Base-by-base conservation (phyloP, 2,113 vertebrate genomes). In the Brachyhypopomus occidentalis region DNA sequence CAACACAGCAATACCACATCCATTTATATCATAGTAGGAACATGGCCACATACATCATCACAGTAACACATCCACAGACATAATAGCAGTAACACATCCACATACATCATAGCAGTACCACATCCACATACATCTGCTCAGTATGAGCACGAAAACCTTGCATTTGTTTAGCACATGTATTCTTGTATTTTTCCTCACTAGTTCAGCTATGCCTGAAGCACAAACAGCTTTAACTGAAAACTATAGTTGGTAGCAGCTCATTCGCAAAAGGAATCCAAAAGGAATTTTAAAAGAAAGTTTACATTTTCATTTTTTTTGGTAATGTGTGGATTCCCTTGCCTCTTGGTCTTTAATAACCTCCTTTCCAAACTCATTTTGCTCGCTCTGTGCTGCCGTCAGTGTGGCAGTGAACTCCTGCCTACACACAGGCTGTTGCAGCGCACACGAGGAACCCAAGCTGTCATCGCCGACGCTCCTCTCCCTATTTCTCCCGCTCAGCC, bases 401-500 rank as follows among this genome's bases (percentile, higher is more conserved):
- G 64, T 69, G 73, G 72, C 80, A 81, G 17, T 81, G 80, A 81
- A 75, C 79, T 75, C 55, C 80, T 60, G 75, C 80, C 80, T 64
- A 81, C 80, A 75, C 80, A 81, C 80, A 81, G 72, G 80, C 80
- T 81, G 80, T 75, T 81, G 38, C 72, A 75, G 62, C 73, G 75
- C 62, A 74, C 80, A 55, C 59, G 80, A 70, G 36, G 55, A 81
- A 70, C 63, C 63, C 80, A 75, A 76, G 80, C 80, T 60, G 73
- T 70, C 80, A 76, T 25, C 72, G 45, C 72, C n/a, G 66, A 17
- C 34, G 34, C 66, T 70, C 41, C 38, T 41, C 66, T 36, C 62
- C 12, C 66, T 66, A 6, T 34, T 30, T 73, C 59, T 81, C 64
- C 55, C 4, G 22, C 36, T 70, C 55, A 60, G 79, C 72, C 19